Evolutionary conservation across 2,113 vertebrate genomes (phyloP), one percentile per base, ranked within the genome.

Genomic region (Hippocampus barbouri): DNA sequence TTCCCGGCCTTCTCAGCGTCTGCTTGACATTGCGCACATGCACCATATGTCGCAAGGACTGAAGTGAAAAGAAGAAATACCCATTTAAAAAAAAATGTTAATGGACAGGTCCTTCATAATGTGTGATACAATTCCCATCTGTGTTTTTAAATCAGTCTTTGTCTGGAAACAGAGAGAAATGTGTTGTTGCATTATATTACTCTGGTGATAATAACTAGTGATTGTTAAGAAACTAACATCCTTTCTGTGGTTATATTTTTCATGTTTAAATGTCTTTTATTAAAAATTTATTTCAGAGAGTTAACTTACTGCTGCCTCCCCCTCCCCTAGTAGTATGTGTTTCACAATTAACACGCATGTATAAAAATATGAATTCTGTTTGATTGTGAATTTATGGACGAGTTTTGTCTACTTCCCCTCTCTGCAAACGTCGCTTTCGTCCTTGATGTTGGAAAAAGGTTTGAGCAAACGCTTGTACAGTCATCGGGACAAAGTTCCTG

Each of bases 41-140:
- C 72, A 77, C 75, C 67, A 72, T 16, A 16, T 5, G 57, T 76
- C 67, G 68, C 78, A 79, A 73, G 69, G 68, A 70, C 74, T 68
- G 63, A 72, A 75, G 45, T 68, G 67, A 60, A 74, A 68, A 72
- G 60, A 67, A 75, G 56, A 70, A 80, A 75, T 63, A 76, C 70
- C 78, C 57, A 60, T 34, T 25, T 62, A 25, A 71, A 69, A 81
- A 66, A 70, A 20, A 65, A 79, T 69, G 74, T 78, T 66, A 89
- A 79, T 82, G 62, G 12, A 79, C 84, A 83, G 74, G 85, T 85
- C 82, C 84, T 82, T 88, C 83, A 86, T 86, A 90, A 85, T 90
- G 89, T 90, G 85, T 90, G 83, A 79, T 91, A 89, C 83, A 84
- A 70, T 85, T 89, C 77, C 66, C 75, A 53, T 82, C 40, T 59